Evolutionary conservation across 2,113 vertebrate genomes (phyloP).

Genomic region (Phylloscopus trochilus): DNA sequence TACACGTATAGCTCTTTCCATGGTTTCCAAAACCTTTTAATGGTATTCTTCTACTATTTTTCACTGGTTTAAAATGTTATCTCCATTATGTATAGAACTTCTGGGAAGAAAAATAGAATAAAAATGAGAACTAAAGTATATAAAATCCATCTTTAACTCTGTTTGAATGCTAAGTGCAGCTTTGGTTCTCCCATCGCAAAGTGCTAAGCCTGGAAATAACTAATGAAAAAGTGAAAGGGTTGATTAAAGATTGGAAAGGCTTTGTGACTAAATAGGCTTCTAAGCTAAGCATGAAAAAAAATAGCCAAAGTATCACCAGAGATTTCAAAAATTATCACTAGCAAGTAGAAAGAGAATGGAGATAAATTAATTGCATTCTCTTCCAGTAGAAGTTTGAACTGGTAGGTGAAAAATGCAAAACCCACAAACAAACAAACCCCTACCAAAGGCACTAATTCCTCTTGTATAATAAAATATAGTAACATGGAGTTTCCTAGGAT

Average conservation of each 20-base stretch:
- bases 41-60: not conserved
- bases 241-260: not conserved
- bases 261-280: not conserved
- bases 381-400: not conserved
- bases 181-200: not conserved
- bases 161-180: not conserved
- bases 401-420: not conserved
- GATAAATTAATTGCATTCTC: not conserved
- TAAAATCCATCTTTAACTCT: not conserved
- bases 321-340: not conserved
- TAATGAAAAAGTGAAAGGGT: not conserved
- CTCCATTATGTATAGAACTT: not conserved
- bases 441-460: not conserved
- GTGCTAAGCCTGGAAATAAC: not conserved
- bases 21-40: not conserved
- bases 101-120: not conserved
- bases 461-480: not conserved
- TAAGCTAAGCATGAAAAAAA: not conserved
- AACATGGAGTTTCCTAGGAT: not conserved
- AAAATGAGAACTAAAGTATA: not conserved
- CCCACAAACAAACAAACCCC: accelerated
- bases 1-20: not conserved
- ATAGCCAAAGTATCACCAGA: not conserved
- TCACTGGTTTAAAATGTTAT: not conserved
- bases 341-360: not conserved